Evolutionary conservation across 2,113 vertebrate genomes (phyloP).

Genomic region (Microcebus tavaratra): DNA sequence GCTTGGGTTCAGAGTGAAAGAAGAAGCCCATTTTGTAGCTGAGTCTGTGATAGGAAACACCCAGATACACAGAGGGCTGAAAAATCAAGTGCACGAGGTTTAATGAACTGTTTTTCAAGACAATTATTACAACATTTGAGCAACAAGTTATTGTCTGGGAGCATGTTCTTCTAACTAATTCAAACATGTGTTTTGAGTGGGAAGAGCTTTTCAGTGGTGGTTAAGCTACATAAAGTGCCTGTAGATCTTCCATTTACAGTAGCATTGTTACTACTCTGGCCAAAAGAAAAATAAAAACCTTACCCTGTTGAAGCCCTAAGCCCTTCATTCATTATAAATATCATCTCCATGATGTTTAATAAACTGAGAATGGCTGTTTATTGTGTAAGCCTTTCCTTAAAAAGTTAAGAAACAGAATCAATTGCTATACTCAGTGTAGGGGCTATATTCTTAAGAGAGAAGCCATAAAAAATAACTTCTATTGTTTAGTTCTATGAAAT

Average conservation of each 20-base stretch:
- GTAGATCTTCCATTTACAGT: not conserved
- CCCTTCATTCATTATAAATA: not conserved
- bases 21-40: constrained; percentile 53
- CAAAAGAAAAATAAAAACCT: not conserved
- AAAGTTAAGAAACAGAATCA: not conserved
- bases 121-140: constrained; percentile 10
- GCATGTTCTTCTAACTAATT: not conserved
- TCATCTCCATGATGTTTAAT: not conserved
- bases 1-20: constrained; percentile 58
- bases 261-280: not conserved
- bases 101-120: constrained; percentile 25
- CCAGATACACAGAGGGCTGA: not conserved
- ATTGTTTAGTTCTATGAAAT: not conserved
- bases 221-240: not conserved
- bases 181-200: not conserved
- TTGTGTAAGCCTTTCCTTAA: not conserved
- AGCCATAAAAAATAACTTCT: not conserved
- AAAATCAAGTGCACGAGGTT: constrained; percentile 4
- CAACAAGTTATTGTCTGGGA: constrained; percentile 34
- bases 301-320: not conserved
- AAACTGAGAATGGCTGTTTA: not conserved
- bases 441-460: not conserved
- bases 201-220: not conserved
- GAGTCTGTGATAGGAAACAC: not conserved
- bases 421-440: not conserved